Evolutionary conservation across 1,140 invertebrate species (phyloP).

Genomic region (Yoshiicerus persimilis): DNA sequence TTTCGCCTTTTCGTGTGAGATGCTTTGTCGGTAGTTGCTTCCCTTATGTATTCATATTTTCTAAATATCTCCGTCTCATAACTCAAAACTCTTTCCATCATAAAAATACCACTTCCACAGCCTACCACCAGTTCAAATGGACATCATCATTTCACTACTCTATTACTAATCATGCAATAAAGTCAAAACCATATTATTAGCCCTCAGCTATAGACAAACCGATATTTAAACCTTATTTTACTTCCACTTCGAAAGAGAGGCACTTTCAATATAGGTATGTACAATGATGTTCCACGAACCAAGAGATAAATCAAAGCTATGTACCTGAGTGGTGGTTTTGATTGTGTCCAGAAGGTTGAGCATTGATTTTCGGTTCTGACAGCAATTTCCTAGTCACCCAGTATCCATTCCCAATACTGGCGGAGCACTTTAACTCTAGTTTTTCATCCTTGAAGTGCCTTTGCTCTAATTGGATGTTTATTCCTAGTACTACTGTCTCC

Average conservation of each 20-base stretch:
- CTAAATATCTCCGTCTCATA: background rate
- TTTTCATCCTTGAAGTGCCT: slow-evolving; percentile 51
- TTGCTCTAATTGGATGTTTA: slow-evolving; percentile 50
- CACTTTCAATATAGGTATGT: background rate
- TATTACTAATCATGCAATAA: background rate
- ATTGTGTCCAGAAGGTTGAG: slow-evolving; percentile 44
- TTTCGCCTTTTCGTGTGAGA: slow-evolving; percentile 12
- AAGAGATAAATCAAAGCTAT: background rate
- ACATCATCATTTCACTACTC: background rate
- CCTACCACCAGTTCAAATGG: background rate
- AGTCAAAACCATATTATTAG: background rate
- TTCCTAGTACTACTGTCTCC: slow-evolving; percentile 51
- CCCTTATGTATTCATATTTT: background rate
- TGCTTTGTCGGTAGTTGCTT: background rate
- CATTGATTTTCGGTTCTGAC: slow-evolving; percentile 46
- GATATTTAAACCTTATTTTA: background rate
- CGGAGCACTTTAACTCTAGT: slow-evolving; percentile 52
- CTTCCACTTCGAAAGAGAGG: no score
- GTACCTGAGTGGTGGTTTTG: slow-evolving; percentile 35
- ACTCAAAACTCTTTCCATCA: background rate
- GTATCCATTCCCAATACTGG: slow-evolving; percentile 50
- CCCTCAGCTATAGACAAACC: background rate
- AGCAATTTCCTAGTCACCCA: slow-evolving; percentile 37
- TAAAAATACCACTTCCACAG: background rate
- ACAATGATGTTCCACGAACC: background rate